phyloP scores from a whole-genome alignment of 92 coral and sea anemone genomes.

The Zoanthus solanderi region DNA sequence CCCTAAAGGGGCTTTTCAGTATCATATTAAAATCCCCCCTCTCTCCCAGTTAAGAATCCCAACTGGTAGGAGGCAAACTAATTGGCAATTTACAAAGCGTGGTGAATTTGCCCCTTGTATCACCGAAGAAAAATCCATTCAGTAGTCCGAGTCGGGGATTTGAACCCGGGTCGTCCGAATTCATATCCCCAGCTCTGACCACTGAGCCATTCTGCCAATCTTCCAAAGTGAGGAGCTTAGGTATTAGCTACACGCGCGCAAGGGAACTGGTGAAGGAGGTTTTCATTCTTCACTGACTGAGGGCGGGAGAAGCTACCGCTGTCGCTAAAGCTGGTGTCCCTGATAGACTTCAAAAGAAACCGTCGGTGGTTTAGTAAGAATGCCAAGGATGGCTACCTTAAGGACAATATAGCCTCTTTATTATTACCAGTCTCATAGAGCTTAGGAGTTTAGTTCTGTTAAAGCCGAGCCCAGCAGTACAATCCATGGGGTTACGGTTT shows the following conservation, averaged over 20 bases:
- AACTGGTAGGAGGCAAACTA: too few species aligned
- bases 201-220: background rate
- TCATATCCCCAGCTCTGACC: too few species aligned
- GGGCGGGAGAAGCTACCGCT: constrained; percentile 36
- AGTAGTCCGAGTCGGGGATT: too few species aligned
- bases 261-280: constrained; percentile 56
- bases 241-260: constrained; percentile 57
- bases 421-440: background rate
- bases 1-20: too few species aligned
- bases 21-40: too few species aligned
- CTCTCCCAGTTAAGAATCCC: too few species aligned
- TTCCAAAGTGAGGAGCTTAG: constrained; percentile 53
- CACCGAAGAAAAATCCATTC: too few species aligned
- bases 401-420: background rate
- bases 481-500: constrained; percentile 34
- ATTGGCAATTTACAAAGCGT: too few species aligned
- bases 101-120: too few species aligned
- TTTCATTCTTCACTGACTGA: constrained; percentile 3
- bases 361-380: constrained; percentile 37
- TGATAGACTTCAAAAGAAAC: constrained; percentile 37
- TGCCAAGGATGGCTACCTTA: constrained; percentile 35
- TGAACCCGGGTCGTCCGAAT: too few species aligned
- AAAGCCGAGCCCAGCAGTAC: constrained; percentile 51
- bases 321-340: constrained; percentile 38
- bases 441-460: background rate